Evolutionary conservation across 2,888 invertebrate species (phyloP).

Genomic region (Drosophila flavopinicola): DNA sequence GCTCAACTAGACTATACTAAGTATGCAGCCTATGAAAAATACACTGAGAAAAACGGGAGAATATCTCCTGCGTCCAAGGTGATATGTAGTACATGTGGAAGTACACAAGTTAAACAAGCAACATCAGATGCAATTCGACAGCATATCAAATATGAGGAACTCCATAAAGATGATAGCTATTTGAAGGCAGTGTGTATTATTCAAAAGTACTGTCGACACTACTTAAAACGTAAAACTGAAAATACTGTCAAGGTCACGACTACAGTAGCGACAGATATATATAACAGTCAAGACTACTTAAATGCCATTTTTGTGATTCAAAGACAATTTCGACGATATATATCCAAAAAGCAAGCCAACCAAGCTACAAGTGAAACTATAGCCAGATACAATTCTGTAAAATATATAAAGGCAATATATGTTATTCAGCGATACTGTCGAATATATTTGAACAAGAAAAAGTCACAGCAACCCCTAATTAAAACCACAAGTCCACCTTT

Average conservation of each 20-base stretch:
- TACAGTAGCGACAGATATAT: not conserved
- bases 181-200: conserved; percentile 54
- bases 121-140: not conserved
- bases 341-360: conserved; percentile 33
- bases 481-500: not conserved
- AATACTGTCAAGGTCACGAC: not conserved
- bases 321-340: conserved; percentile 44
- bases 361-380: not conserved
- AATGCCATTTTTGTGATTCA: conserved; percentile 55
- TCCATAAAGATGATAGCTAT: conserved; percentile 7
- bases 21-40: conserved; percentile 69
- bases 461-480: conserved; percentile 1
- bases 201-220: conserved; percentile 48
- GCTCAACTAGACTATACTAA: conserved; percentile 28
- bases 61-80: conserved; percentile 38
- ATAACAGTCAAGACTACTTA: conserved; percentile 41
- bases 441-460: conserved; percentile 49
- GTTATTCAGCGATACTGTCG: conserved; percentile 77
- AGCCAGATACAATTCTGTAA: conserved; percentile 42
- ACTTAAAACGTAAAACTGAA: conserved; percentile 40
- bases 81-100: conserved; percentile 73
- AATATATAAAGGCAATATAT: conserved; percentile 69
- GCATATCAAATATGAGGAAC: not conserved
- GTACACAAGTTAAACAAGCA: conserved; percentile 13
- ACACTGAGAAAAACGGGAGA: conserved; percentile 52